phyloP scores from a whole-genome alignment of 2,888 invertebrate genomes.

The Onthophagus sagittarius region DNA sequence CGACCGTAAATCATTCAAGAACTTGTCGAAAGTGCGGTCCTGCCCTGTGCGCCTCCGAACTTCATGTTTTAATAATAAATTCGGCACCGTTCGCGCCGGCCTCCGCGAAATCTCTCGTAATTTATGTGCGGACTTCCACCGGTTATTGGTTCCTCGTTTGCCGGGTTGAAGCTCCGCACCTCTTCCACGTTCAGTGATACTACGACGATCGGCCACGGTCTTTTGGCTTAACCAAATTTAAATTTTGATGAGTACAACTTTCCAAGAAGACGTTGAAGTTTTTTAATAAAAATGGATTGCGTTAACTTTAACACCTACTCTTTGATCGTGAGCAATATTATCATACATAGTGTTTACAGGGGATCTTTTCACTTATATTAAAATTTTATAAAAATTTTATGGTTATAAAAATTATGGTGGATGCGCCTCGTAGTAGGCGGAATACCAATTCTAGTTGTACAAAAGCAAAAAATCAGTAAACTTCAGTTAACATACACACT shows the following conservation, averaged over 20 bases:
- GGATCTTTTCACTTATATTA: no score
- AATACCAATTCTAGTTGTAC: no score
- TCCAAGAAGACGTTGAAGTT: background rate
- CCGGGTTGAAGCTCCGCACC: background rate
- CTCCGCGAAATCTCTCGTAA: slow-evolving; percentile 7
- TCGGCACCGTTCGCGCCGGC: background rate
- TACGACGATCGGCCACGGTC: background rate
- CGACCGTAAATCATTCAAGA: slow-evolving; percentile 8
- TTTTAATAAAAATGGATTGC: slow-evolving; percentile 6
- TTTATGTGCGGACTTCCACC: slow-evolving; percentile 5
- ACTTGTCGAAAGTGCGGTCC: slow-evolving; percentile 6
- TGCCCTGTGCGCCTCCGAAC: slow-evolving; percentile 1
- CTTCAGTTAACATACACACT: no score
- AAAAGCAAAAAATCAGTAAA: no score
- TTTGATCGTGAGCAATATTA: background rate
- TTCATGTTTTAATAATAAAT: slow-evolving; percentile 14
- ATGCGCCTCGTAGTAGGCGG: no score
- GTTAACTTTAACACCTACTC: background rate
- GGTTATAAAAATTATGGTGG: no score
- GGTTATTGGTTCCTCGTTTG: slow-evolving; percentile 8
- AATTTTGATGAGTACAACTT: slow-evolving; percentile 11
- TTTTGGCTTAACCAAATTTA: slow-evolving; percentile 4
- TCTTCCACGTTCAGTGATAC: background rate
- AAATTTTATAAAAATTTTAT: no score
- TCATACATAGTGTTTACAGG: no score